Conservation (phyloP, 1,140 invertebrate species). For the Archegozetes longisetosus region DNA sequence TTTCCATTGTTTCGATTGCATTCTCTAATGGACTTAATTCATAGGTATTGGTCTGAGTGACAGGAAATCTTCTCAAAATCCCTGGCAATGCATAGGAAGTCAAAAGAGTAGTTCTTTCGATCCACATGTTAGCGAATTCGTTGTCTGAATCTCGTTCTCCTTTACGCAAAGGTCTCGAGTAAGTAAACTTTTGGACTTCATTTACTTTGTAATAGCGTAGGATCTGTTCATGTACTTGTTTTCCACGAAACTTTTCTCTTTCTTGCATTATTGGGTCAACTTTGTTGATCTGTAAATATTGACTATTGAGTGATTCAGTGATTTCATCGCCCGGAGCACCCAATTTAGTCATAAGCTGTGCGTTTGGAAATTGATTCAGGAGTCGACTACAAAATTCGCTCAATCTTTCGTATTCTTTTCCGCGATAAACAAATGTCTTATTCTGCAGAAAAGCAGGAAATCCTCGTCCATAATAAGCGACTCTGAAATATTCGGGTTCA, state of each 20-base stretch:
- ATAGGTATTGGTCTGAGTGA: constrained; percentile 54
- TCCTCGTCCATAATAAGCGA: constrained; percentile 84
- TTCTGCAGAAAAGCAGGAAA: constrained; percentile 90
- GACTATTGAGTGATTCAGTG: constrained; percentile 4
- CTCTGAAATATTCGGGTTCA: constrained; percentile 89
- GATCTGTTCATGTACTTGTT: constrained; percentile 67
- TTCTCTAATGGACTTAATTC: constrained; percentile 77
- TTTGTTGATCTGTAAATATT: constrained; percentile 76
- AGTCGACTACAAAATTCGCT: constrained; percentile 81
- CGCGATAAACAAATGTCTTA: constrained; percentile 89
- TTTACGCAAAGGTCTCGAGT: constrained; percentile 52
- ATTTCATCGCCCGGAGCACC: not conserved
- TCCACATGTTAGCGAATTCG: constrained; percentile 72
- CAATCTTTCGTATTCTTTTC: constrained; percentile 85
- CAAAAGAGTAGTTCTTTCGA: constrained; percentile 70
- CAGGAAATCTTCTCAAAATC: constrained; percentile 85
- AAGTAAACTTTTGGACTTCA: constrained; percentile 77
- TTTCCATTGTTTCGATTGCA: constrained; percentile 83
- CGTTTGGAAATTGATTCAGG: constrained; percentile 79
- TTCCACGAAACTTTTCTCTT: constrained; percentile 24
- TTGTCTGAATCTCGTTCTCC: not conserved
- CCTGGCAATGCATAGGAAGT: constrained; percentile 71
- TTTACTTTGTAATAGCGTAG: constrained; percentile 77
- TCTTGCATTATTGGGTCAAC: constrained; percentile 64
- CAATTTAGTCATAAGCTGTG: constrained; percentile 67